Conservation (phyloP, 2,113 vertebrate species). For the Sphaerodactylus townsendi region DNA sequence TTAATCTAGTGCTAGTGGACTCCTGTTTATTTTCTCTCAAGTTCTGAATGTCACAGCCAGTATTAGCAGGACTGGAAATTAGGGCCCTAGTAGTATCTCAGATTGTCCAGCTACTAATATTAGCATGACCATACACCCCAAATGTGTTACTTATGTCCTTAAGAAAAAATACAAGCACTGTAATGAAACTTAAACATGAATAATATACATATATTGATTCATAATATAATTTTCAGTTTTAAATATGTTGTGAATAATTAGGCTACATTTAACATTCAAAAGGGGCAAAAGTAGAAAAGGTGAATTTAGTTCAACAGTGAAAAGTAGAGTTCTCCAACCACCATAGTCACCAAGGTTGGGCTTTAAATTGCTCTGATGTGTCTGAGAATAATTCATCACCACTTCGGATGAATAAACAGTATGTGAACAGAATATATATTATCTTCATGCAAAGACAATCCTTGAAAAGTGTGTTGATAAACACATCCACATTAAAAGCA, state of each 20-base stretch:
- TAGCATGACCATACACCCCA: background rate
- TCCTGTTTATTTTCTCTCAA: background rate
- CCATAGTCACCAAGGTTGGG: slow-evolving; percentile 57
- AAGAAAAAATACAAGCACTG: slow-evolving; percentile 23
- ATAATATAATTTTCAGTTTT: background rate
- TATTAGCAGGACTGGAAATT: background rate
- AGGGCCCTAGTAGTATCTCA: background rate
- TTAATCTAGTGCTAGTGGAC: too few species aligned
- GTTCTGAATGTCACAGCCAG: background rate
- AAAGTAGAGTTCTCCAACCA: slow-evolving; percentile 25
- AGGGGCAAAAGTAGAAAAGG: background rate
- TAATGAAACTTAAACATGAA: background rate
- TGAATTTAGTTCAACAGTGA: background rate
- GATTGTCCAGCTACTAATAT: background rate
- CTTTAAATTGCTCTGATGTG: slow-evolving; percentile 37
- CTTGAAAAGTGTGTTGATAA: slow-evolving; percentile 35
- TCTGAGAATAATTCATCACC: slow-evolving; percentile 39
- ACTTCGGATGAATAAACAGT: slow-evolving; percentile 40
- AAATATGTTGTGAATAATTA: slow-evolving; percentile 39
- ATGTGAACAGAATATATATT: slow-evolving; percentile 43
- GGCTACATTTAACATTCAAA: slow-evolving; percentile 22
- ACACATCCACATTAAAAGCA: slow-evolving; percentile 27
- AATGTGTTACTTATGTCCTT: background rate
- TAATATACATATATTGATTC: slow-evolving; percentile 30
- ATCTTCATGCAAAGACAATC: slow-evolving; percentile 21